phyloP scores from a whole-genome alignment of 2,888 invertebrate species.

The Branchipolynoe longqiensis region DNA sequence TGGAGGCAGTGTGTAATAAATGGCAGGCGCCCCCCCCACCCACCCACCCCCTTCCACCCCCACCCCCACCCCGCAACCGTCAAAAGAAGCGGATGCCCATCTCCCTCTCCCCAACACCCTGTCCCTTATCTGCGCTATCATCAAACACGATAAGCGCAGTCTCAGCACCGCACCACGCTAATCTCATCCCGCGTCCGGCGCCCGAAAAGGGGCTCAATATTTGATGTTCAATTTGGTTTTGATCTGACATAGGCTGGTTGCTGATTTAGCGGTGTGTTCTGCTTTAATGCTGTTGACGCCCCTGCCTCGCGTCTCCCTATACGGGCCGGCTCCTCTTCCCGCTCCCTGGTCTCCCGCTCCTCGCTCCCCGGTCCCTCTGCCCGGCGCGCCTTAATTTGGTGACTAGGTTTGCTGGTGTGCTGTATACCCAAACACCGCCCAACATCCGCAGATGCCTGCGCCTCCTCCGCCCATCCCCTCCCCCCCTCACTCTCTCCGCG shows the following conservation, averaged over 20 bases:
- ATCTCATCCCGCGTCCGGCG: constrained; percentile 13
- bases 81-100: no score
- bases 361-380: neutral
- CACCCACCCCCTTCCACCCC: neutral
- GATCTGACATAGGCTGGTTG: constrained; percentile 44
- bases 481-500: no score
- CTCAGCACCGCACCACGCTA: constrained; percentile 33
- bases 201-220: constrained; percentile 35
- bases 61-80: constrained; percentile 8
- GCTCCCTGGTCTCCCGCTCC: neutral
- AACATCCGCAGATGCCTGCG: no score
- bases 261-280: constrained; percentile 39
- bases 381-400: constrained; percentile 16
- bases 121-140: constrained; percentile 44
- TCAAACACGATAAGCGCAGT: constrained; percentile 44
- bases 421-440: constrained; percentile 11
- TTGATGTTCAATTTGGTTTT: constrained; percentile 57
- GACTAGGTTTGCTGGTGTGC: constrained; percentile 7
- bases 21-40: neutral
- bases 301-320: neutral
- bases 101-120: constrained; percentile 11
- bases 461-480: neutral
- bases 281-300: constrained; percentile 51
- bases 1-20: constrained; percentile 48
- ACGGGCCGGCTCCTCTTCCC: neutral